These are phyloP conservation scores for Eretmocerus hayati DNA, from an alignment of 2,888 invertebrate genomes.

Conservation along the genomic window DNA sequence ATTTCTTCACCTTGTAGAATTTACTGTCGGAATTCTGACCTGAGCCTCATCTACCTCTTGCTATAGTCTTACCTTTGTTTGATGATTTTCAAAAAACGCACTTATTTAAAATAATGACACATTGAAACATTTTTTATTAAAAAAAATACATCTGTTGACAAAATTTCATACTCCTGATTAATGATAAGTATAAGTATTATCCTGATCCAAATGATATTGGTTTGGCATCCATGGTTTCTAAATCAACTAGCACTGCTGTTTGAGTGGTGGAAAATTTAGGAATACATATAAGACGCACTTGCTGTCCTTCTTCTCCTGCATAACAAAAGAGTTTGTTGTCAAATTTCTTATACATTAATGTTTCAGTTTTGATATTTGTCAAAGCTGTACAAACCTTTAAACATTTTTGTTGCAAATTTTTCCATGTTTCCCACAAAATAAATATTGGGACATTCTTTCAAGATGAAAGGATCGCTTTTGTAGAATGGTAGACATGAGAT, in stretches of 20 bases:
- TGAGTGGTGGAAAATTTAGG: constrained; percentile 71
- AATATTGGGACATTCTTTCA: constrained; percentile 77
- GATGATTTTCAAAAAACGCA: too few relatives aligned
- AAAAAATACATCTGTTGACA: too few relatives aligned
- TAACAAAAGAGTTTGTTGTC: too few relatives aligned
- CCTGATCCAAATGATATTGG: constrained; percentile 54
- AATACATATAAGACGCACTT: constrained; percentile 67
- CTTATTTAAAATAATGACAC: too few relatives aligned
- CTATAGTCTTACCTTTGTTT: too few relatives aligned
- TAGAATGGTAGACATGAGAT: constrained; percentile 80
- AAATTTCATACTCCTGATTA: too few relatives aligned
- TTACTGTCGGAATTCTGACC: too few relatives aligned
- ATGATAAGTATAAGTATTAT: too few relatives aligned
- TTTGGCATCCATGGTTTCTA: constrained; percentile 67
- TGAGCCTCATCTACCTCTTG: too few relatives aligned
- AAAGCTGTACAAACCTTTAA: constrained; percentile 52
- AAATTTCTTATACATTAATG: not conserved
- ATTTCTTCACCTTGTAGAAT: too few relatives aligned
- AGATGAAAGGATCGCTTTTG: constrained; percentile 76
- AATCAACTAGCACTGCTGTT: constrained; percentile 71
- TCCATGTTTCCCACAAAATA: constrained; percentile 82
- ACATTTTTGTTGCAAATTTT: constrained; percentile 62
- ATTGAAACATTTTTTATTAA: not conserved
- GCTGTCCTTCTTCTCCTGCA: constrained; percentile 57
- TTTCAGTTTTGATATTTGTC: too few relatives aligned